Evolutionary conservation across 2,113 vertebrate genomes (phyloP), one percentile per base, ranked within the genome.

Genomic region (Vidua chalybeata): DNA sequence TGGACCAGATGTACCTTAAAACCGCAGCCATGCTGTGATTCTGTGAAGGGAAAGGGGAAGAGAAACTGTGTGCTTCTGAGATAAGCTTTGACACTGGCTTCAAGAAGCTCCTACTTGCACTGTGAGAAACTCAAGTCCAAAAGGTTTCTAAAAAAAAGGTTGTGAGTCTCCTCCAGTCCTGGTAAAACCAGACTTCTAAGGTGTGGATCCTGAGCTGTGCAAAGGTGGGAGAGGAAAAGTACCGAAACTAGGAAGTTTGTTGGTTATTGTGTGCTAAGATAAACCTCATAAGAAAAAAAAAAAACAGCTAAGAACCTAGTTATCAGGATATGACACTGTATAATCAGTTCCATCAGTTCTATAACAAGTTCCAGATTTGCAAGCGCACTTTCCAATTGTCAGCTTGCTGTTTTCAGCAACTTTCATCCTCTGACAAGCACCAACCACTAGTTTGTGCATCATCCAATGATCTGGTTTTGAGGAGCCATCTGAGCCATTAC

Each of bases 321-420:
- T 74, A 87, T 51, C 59, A 87, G 68, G 91, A 93, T 89, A 79
- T 67, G 6, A 79, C 63, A 51, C 23, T 23, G 20, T 48, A 55
- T 62, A 85, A 96, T 90, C 75, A 55, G 17, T 87, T 66, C 49
- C 63, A 69, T 75, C 27, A 48, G 33, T 71, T 85, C 58, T 79
- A 26, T 69, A 91, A 79, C 31, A 75, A 85, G 43, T 87, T 88
- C 75, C 91, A 96, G 81, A 78, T 80, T 85, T 93, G 55, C 63
- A 76, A 93, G 52, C 71, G 54, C 33, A 16, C 51, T 87, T 94
- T 35, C 75, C 78, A 78, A 10, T 63, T 67, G 45, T 62, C 56
- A 73, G 2, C 74, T n/a, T 89, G 71, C 55, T 82, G 45, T 52
- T 86, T 94, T 37, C 58, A 82, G 56, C 61, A 89, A 37, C 69